Evolutionary conservation across 1,140 invertebrate species (phyloP), one percentile per base, ranked within the genome.

Genomic region (Chrysomallon squamiferum): DNA sequence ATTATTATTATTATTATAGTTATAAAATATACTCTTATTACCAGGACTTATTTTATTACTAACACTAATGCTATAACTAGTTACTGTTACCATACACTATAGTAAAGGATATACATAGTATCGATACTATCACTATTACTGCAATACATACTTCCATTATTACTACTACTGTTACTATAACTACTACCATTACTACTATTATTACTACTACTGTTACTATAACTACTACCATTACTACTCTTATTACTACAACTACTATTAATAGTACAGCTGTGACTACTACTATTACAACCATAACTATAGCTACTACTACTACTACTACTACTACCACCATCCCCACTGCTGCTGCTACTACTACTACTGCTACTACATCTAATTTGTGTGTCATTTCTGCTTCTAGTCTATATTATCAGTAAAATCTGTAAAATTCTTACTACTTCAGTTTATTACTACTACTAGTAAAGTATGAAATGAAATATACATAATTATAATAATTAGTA

Each of bases 131-230:
- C 20, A 41, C n/a, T n/a, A 33, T 6, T 3, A 3, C 13, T 6
- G 18, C 57, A 15, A 59, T 32, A 15, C 29, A 18, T 2, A 38
- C 57, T n/a, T 13, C 32, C 25, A 38, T 30, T 20, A 0, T 29
- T 25, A n/a, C 32, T 20, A 33, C 3, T 20, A 9, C 57, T 20
- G 20, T 18, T 18, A 59, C 57, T 35, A 59, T 30, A n/a, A 35
- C 57, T 35, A 35, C 57, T 59, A 59, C 32, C 32, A 35, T 30
- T 18, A 59, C 57, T 35, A 38, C 33, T n/a, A 38, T 18, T 35
- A 35, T 15, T 59, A 13, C 57, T 35, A 4, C 18, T 13, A 20
- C 32, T 0, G 18, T 30, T 25, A 59, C 57, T 35, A 13, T 15
- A 0, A 38, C 25, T n/a, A 41, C 57, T 25, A 38, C 18, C 7